A percentile compares a stretch with the other conserved stretches of the same genome.
Conservation (phyloP, 2,888 invertebrate genomes). For the Dioctria linearis region DNA sequence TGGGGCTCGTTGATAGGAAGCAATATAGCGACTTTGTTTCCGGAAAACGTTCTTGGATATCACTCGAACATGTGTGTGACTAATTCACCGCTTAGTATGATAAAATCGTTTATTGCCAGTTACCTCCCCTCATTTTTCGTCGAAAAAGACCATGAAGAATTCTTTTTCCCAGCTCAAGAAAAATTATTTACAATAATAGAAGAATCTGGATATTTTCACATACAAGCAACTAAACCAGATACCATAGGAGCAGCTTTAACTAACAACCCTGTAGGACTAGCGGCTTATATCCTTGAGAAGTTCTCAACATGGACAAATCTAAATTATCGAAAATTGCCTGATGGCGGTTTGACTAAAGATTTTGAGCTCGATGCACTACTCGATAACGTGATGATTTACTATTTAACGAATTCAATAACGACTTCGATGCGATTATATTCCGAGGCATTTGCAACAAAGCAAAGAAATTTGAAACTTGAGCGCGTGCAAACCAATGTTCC, state of each 20-base stretch:
- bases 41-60: conserved; percentile 72
- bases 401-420: conserved; percentile 81
- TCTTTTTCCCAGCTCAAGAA: conserved; percentile 67
- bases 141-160: conserved; percentile 68
- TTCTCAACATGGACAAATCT: conserved; percentile 83
- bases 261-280: conserved; percentile 85
- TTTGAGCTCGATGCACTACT: conserved; percentile 80
- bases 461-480: conserved; percentile 67
- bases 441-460: conserved; percentile 73
- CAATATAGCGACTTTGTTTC: conserved; percentile 75
- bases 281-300: conserved; percentile 88
- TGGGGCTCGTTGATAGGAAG: conserved; percentile 79
- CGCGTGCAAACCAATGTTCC: conserved; percentile 63
- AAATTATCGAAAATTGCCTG: conserved; percentile 71
- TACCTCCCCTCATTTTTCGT: conserved; percentile 74
- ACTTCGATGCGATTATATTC: conserved; percentile 83
- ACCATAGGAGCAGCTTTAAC: conserved; percentile 80
- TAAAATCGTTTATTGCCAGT: conserved; percentile 70
- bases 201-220: conserved; percentile 76
- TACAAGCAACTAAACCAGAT: conserved; percentile 89
- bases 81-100: conserved; percentile 62
- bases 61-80: conserved; percentile 75
- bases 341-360: conserved; percentile 79
- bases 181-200: conserved; percentile 60
- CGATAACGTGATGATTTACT: conserved; percentile 89